Conservation (phyloP, 2,797 vertebrate species). For the Poliocrania exsul region DNA sequence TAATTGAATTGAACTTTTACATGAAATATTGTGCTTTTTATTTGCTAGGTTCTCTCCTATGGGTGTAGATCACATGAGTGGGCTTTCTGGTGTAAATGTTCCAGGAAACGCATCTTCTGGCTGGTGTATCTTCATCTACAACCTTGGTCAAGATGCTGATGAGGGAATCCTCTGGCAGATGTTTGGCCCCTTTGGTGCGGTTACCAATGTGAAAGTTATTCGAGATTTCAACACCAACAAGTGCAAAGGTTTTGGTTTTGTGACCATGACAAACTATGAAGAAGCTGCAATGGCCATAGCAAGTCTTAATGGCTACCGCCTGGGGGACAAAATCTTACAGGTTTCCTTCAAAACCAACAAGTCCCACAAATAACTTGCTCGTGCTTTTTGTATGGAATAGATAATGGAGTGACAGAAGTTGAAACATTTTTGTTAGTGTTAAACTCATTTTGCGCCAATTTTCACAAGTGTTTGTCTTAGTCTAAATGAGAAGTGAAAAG, state of each 20-base stretch:
- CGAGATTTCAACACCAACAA: conserved; percentile 99
- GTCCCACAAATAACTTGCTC: conserved; percentile 95
- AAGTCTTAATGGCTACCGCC: conserved; percentile 97
- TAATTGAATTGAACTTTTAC: conserved; percentile 72
- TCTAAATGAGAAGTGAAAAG: conserved; percentile 84
- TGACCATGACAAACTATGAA: conserved; percentile 99
- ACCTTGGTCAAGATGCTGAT: conserved; percentile 96
- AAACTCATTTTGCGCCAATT: conserved; percentile 86
- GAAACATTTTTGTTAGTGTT: conserved; percentile 84
- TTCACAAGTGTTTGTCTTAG: conserved; percentile 89
- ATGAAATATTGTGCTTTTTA: conserved; percentile 80
- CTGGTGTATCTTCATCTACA: conserved; percentile 99
- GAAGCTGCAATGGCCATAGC: conserved; percentile 99
- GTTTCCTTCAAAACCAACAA: conserved; percentile 99
- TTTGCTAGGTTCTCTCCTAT: conserved; percentile 96
- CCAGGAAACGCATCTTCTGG: conserved; percentile 90
- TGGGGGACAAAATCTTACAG: conserved; percentile 99
- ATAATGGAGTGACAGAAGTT: conserved; percentile 83
- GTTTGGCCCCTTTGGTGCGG: conserved; percentile 97
- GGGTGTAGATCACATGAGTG: conserved; percentile 97
- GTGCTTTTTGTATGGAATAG: conserved; percentile 85
- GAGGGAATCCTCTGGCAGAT: conserved; percentile 99
- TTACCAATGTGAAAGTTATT: conserved; percentile 99
- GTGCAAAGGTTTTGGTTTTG: conserved; percentile 99
- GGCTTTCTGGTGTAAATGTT: conserved; percentile 91